These are phyloP conservation scores for Hybognathus amarus DNA, from an alignment of 2,797 vertebrate species.

Conservation along the genomic window DNA sequence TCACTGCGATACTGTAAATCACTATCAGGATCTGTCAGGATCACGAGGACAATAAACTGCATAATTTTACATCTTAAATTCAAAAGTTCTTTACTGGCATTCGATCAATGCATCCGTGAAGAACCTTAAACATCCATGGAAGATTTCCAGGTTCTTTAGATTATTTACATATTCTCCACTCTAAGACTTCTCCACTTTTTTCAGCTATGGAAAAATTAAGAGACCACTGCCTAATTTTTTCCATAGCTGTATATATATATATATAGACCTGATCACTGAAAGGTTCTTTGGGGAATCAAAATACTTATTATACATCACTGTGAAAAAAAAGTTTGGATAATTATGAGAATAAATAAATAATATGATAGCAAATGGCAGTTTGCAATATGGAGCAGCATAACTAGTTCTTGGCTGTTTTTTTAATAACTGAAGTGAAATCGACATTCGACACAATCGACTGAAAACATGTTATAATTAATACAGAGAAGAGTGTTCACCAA, in stretches of 20 bases:
- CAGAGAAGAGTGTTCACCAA: neutral
- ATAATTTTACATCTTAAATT: neutral
- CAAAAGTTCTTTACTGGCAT: neutral
- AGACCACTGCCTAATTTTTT: too few species aligned
- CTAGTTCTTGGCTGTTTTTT: too few species aligned
- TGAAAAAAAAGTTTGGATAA: too few species aligned
- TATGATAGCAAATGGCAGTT: neutral
- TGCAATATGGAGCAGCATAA: neutral
- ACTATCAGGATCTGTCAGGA: too few species aligned
- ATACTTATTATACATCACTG: too few species aligned
- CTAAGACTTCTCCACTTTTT: too few species aligned
- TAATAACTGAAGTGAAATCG: neutral
- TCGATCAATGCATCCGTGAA: neutral
- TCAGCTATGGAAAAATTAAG: too few species aligned
- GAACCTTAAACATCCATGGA: neutral
- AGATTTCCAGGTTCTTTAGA: neutral
- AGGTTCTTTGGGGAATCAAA: too few species aligned
- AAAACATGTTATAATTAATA: neutral
- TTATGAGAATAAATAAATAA: neutral
- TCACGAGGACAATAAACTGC: neutral
- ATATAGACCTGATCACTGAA: too few species aligned
- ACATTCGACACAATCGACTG: neutral
- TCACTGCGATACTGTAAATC: too few species aligned
- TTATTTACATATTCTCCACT: neutral
- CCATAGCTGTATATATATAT: too few species aligned